Conservation (phyloP, 2,888 invertebrate genomes). For the Endotricha flammealis region DNA sequence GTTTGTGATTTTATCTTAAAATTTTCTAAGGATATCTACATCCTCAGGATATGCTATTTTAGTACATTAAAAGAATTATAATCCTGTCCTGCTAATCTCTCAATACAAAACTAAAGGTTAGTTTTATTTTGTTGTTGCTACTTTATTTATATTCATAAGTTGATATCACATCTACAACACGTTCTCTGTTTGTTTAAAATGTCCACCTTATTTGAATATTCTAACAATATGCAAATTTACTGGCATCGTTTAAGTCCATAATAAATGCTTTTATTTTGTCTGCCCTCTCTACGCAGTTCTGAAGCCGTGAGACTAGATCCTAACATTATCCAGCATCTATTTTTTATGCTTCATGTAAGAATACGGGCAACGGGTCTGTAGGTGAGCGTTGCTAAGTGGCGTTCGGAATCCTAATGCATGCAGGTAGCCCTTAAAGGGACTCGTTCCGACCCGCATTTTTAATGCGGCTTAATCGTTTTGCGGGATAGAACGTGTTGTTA, state of each 20-base stretch:
- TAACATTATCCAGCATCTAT: constrained; percentile 66
- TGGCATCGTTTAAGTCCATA: not conserved
- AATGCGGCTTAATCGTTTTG: constrained; percentile 20
- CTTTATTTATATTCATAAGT: not conserved
- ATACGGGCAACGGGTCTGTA: constrained; percentile 78
- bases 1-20: no score
- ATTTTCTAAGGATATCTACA: no score
- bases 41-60: no score
- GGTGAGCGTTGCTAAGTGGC: constrained; percentile 63
- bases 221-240: constrained; percentile 1
- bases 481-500: constrained; percentile 7
- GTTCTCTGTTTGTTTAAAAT: constrained; percentile 1
- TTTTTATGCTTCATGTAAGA: constrained; percentile 67
- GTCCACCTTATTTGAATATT: constrained; percentile 1
- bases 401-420: constrained; percentile 68
- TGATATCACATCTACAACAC: not conserved
- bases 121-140: no score
- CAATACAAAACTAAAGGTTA: not conserved
- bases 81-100: not conserved
- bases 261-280: not conserved
- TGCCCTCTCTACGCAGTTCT: constrained; percentile 38
- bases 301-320: constrained; percentile 52
- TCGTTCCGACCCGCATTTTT: constrained; percentile 30
- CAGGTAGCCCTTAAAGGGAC: constrained; percentile 49
- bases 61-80: no score